Percentiles rank a stretch among this genome's conserved stretches.
phyloP scores from a whole-genome alignment of 2,113 vertebrate species.

The Pimephales promelas region DNA sequence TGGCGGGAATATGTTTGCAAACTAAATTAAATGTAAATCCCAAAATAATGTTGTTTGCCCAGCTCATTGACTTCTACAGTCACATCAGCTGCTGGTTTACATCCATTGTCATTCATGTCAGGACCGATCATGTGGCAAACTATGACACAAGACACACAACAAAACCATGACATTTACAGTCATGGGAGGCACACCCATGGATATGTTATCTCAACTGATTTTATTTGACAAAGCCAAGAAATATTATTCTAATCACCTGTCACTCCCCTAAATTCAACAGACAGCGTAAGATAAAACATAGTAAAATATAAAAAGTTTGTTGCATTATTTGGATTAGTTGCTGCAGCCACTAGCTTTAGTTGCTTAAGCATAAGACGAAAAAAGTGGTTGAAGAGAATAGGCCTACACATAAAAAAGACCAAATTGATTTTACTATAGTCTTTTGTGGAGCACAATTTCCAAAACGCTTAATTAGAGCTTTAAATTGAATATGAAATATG shows the following conservation, averaged over 20 bases:
- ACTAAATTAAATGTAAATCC: no score
- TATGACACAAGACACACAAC: constrained; percentile 10
- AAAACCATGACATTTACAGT: constrained; percentile 26
- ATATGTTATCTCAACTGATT: constrained; percentile 2
- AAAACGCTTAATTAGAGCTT: neutral
- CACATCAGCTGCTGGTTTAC: neutral
- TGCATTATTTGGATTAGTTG: neutral
- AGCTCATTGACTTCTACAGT: neutral
- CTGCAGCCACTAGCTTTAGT: neutral
- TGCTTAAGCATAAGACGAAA: neutral
- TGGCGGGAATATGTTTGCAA: no score
- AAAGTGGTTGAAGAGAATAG: neutral
- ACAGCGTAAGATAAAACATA: neutral
- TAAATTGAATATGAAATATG: neutral
- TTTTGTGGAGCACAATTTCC: neutral
- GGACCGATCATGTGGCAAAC: neutral
- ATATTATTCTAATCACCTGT: neutral
- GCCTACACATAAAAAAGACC: neutral
- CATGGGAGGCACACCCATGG: constrained; percentile 6
- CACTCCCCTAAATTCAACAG: neutral
- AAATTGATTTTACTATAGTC: neutral
- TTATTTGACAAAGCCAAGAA: neutral
- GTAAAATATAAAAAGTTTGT: neutral
- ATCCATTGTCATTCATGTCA: neutral
- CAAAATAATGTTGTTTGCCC: no score